A percentile compares a stretch with the other conserved stretches of the same genome.
phyloP scores from a whole-genome alignment of 2,888 invertebrate species.

The Drosophila mettleri region DNA sequence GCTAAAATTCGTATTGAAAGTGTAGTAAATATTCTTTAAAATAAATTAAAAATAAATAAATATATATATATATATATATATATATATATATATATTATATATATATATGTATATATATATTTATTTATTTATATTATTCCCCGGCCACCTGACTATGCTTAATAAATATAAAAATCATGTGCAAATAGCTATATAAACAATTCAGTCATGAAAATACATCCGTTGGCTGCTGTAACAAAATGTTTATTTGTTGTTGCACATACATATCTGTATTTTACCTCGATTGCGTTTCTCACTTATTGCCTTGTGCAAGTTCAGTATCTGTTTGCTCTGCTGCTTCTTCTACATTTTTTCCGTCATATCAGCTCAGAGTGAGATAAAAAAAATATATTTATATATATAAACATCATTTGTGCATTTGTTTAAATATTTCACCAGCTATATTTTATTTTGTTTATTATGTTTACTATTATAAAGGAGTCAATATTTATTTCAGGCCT shows the following conservation, averaged over 20 bases:
- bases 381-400: constrained; percentile 35
- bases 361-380: constrained; percentile 26
- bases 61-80: not conserved
- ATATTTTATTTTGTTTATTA: constrained; percentile 18
- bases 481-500: constrained; percentile 52
- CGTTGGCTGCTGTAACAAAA: constrained; percentile 4
- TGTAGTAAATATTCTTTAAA: not conserved
- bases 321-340: constrained; percentile 6
- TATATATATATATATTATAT: not conserved
- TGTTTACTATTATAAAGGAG: constrained; percentile 24
- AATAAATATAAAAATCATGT: constrained; percentile 9
- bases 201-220: not conserved
- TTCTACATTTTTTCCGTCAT: not conserved
- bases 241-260: constrained; percentile 7
- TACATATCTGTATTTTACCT: constrained; percentile 1
- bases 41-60: not conserved
- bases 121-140: not conserved
- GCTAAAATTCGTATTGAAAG: not conserved
- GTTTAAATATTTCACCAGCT: constrained; percentile 57
- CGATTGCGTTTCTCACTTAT: constrained; percentile 28
- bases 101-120: not conserved
- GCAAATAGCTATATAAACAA: constrained; percentile 5
- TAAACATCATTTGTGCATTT: constrained; percentile 45
- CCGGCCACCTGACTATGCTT: not conserved
- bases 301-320: constrained; percentile 30